These are phyloP conservation scores for Colletes latitarsis DNA, from an alignment of 1,140 invertebrate species.

Conservation along the genomic window DNA sequence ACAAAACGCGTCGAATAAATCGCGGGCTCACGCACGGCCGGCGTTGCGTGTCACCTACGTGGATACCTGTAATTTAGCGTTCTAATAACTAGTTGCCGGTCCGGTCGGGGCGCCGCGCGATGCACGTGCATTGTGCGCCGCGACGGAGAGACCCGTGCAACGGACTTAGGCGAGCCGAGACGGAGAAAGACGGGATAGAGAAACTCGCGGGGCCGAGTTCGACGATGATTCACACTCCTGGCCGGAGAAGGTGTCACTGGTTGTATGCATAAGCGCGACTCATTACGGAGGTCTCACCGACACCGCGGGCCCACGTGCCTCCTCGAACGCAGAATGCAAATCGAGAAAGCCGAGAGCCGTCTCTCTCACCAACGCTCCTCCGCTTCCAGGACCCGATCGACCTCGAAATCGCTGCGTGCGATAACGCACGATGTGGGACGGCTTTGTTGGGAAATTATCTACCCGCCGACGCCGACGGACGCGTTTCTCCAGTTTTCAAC, in stretches of 20 bases:
- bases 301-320: slow-evolving; percentile 64
- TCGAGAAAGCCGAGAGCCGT: slow-evolving; percentile 38
- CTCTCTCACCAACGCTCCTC: neutral
- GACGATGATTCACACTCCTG: slow-evolving; percentile 73
- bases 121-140: slow-evolving; percentile 69
- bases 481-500: neutral
- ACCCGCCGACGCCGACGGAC: too few species aligned
- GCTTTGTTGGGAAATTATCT: neutral
- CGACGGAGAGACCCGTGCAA: slow-evolving; percentile 46
- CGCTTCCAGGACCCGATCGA: slow-evolving; percentile 17
- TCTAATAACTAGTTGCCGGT: slow-evolving; percentile 69
- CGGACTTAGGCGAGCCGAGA: slow-evolving; percentile 13
- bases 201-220: slow-evolving; percentile 64
- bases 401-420: slow-evolving; percentile 28
- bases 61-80: slow-evolving; percentile 67
- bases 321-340: slow-evolving; percentile 59
- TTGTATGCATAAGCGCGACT: slow-evolving; percentile 74
- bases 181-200: slow-evolving; percentile 44
- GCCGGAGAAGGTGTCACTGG: slow-evolving; percentile 74
- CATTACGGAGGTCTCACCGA: slow-evolving; percentile 67
- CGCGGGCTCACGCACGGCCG: slow-evolving; percentile 39
- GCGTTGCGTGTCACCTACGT: slow-evolving; percentile 59
- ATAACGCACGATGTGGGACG: slow-evolving; percentile 6
- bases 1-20: slow-evolving; percentile 58
- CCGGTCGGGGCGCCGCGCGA: slow-evolving; percentile 45